Evolutionary conservation across 2,797 vertebrate genomes (phyloP).

Genomic region (Pseudomugil tenellus): DNA sequence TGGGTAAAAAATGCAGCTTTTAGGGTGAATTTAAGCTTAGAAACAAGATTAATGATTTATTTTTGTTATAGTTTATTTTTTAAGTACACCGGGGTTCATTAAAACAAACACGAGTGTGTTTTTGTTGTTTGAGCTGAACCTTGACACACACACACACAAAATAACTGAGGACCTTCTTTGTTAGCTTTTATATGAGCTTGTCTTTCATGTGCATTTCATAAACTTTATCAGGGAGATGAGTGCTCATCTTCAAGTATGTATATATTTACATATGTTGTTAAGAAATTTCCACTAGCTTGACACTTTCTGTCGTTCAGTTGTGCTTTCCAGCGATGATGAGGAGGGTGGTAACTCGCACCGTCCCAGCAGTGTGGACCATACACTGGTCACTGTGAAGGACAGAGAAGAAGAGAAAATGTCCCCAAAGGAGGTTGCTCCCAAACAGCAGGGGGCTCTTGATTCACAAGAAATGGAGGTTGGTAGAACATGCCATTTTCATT

Average conservation of each 20-base stretch:
- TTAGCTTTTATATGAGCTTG: background rate
- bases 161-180: too few species aligned
- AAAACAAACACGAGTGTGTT: background rate
- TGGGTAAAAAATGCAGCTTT: background rate
- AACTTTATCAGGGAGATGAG: background rate
- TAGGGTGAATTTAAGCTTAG: too few species aligned
- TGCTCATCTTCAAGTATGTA: background rate
- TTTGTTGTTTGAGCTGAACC: background rate
- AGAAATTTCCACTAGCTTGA: background rate
- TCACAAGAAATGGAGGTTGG: conserved; percentile 54
- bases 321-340: conserved; percentile 94
- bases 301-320: conserved; percentile 79
- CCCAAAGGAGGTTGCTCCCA: conserved; percentile 33
- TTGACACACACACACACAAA: background rate
- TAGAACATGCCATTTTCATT: background rate
- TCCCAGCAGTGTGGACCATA: background rate
- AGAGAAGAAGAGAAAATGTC: conserved; percentile 26
- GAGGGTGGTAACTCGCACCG: conserved; percentile 48
- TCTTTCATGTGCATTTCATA: background rate
- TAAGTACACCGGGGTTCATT: background rate
- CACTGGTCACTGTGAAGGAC: conserved; percentile 49
- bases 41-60: too few species aligned
- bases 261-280: background rate
- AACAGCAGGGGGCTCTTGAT: conserved; percentile 4
- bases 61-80: background rate